Evolutionary conservation across 2,113 vertebrate species (phyloP).

Genomic region (Myodes glareolus): DNA sequence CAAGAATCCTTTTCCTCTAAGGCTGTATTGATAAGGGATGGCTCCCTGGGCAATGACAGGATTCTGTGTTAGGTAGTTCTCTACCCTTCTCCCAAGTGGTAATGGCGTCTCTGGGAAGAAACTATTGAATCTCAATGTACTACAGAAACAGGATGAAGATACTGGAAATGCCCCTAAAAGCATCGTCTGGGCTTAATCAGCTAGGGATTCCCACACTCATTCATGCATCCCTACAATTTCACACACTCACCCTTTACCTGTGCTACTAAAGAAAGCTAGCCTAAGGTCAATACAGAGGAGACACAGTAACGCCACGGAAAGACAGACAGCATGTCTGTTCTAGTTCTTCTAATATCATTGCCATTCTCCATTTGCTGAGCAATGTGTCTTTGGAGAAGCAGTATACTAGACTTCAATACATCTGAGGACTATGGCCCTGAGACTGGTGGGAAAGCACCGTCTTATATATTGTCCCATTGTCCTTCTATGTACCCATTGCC

Average conservation of each 20-base stretch:
- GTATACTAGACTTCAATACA: not conserved
- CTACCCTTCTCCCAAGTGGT: not conserved
- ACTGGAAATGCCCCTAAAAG: not conserved
- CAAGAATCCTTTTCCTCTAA: not conserved
- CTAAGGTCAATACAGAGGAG: not conserved
- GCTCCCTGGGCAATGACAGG: not conserved
- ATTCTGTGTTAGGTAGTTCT: not conserved
- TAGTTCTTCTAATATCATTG: not conserved
- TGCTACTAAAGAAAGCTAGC: not conserved
- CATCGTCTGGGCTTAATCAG: not conserved
- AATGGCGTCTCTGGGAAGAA: fast-evolving
- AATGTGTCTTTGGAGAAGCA: not conserved
- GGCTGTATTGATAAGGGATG: not conserved
- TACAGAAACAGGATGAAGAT: not conserved
- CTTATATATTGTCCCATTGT: not conserved
- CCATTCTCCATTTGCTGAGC: not conserved
- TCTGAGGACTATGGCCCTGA: not conserved
- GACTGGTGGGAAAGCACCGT: not conserved
- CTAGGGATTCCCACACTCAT: not conserved
- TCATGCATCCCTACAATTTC: not conserved
- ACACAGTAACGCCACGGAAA: not conserved
- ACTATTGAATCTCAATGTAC: not conserved
- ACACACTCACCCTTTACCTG: not conserved
- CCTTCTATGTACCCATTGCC: not conserved
- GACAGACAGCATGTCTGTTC: not conserved